Evolutionary conservation across 2,888 invertebrate genomes (phyloP), one percentile per base, ranked within the genome.

Genomic region (Drosophila setosimentum): DNA sequence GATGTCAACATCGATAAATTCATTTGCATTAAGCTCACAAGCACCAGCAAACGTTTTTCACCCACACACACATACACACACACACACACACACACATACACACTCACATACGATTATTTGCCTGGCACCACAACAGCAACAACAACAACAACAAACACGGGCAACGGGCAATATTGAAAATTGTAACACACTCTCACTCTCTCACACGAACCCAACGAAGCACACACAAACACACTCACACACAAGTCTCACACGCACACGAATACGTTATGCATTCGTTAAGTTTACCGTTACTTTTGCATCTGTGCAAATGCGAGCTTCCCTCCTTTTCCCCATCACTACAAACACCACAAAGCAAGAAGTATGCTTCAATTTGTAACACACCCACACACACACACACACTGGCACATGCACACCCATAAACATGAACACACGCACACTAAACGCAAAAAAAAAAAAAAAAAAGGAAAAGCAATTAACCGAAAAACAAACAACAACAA

Each of bases 251-350:
- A 42, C 62, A 35, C 35, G 27, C 71, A 58, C 55, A 72, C 50
- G 32, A 35, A 63, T 63, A 64, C 61, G 48, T 76, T 68, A 57
- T 68, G 72, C 66, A 72, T 80, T 62, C 42, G 64, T 78, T 80
- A 48, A 49, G 63, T 80, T 77, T 63, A 61, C 49, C 71, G 76
- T 57, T 45, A 50, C 32, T 35, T 45, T 64, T 49, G 60, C 58
- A 32, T 64, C 53, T 65, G 42, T 62, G 64, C 37, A 64, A 75
- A 75, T 71, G 45, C 72, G 73, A 37, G 45, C 29, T 27, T 50
- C 42, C 35, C 18, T 11, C 35, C 21, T 21, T 10, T 16, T 27
- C 29, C 32, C 21, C 37, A 40, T 37, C 49, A 24, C 29, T 16
- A 45, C 33, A 49, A 40, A 49, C 45, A 48, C 50, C 27, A 62